Base-by-base conservation (phyloP, 2,888 invertebrate genomes). In the Pyrgus malvae region DNA sequence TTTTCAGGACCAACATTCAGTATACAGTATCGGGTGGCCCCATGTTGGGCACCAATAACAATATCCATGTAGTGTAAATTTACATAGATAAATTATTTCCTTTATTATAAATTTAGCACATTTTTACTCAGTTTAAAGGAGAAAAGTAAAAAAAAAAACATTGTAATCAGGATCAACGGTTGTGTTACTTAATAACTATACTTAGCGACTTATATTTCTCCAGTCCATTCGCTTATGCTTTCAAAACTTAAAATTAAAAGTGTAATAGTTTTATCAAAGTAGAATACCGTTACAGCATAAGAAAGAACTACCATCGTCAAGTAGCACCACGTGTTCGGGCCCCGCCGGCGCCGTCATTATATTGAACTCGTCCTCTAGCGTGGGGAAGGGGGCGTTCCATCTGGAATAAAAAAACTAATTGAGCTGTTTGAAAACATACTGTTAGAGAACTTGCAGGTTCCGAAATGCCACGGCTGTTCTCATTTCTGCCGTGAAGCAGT, bases 311-410 rank as follows among this genome's bases (percentile, higher is more conserved):
- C 95, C 95, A 82, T 96, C 96, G 79, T 96, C 96, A 86, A 97
- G 94, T 63, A 96, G 91, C 49, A 94, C 94, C 60, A 95, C 93
- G 71, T 93, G 93, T 59, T 92, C 91, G 65, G 93, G 93, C 31
- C 92, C 91, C 65, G 93, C 88, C 35, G 92, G 92, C 27, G 93
- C 92, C 48, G 97, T 95, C 91, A 97, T 97, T 93, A 98, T 96
- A 78, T 95, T 97, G 88, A 98, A 98, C 88, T 98, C 98, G 78
- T 98, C 98, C 78, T 98, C 98, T 71, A 97, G 90, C 49, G 95
- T 93, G 66, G 98, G 94, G 91, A 98, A 97, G 48, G 96, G 94
- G 48, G 95, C 93, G 78, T 95, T 97, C 98, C 98, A 98, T 73
- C 97, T 94, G 59, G 91, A 70, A 74, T 37, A 45, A 21, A 45